Evolutionary conservation across 2,113 vertebrate genomes (phyloP).

Genomic region (Microtus oregoni): DNA sequence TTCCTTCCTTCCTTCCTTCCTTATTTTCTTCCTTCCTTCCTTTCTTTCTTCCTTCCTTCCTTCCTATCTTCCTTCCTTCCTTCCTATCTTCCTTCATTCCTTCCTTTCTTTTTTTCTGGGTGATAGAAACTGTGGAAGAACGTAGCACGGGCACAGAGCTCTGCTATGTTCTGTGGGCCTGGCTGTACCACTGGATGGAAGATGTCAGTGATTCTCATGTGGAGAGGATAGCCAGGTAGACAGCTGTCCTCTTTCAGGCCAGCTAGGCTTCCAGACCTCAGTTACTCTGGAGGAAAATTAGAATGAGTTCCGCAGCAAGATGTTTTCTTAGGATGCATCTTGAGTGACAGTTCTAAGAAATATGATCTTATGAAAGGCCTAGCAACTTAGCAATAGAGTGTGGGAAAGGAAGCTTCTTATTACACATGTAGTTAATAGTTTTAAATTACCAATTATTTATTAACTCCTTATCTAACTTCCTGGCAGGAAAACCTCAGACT

Average conservation of each 20-base stretch:
- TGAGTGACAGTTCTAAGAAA: neutral
- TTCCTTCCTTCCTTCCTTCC: too few relatives aligned
- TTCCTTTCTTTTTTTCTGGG: neutral
- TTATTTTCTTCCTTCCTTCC: too few relatives aligned
- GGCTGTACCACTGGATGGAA: neutral
- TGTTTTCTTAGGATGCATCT: slow-evolving; percentile 23
- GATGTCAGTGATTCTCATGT: neutral
- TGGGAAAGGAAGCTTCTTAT: neutral
- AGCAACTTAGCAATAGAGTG: neutral
- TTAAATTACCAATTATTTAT: neutral
- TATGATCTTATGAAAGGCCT: neutral
- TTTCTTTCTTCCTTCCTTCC: too few relatives aligned
- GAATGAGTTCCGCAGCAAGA: neutral
- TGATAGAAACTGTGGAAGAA: slow-evolving; percentile 35
- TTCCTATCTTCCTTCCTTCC: too few relatives aligned
- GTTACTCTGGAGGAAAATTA: neutral
- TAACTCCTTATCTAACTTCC: neutral
- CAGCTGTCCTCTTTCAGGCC: neutral
- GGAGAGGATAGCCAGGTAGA: neutral
- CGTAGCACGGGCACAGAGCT: neutral
- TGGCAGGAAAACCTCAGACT: neutral
- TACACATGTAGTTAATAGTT: neutral
- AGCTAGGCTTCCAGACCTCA: neutral
- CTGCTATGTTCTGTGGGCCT: neutral
- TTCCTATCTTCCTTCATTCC: too few relatives aligned